These are phyloP conservation scores for Drosophila putrida DNA, from an alignment of 2,888 invertebrate species.

Conservation along the genomic window DNA sequence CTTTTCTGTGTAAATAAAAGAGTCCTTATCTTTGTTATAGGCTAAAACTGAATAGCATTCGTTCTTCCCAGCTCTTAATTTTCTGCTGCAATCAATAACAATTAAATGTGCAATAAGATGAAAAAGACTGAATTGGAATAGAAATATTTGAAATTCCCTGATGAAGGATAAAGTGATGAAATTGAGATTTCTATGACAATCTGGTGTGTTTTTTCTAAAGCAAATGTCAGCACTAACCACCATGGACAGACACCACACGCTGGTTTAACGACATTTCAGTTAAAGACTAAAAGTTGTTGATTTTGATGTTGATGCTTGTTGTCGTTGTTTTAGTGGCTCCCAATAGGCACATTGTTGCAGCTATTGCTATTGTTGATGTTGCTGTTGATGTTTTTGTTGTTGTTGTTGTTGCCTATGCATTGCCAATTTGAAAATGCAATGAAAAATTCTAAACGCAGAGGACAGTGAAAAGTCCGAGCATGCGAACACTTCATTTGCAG, in stretches of 20 bases:
- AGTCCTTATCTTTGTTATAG: too few relatives aligned
- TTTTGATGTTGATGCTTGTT: constrained; percentile 47
- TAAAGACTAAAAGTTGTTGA: constrained; percentile 64
- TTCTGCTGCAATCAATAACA: too few relatives aligned
- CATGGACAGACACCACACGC: constrained; percentile 35
- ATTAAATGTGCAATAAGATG: too few relatives aligned
- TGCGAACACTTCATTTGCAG: constrained; percentile 70
- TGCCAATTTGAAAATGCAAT: constrained; percentile 69
- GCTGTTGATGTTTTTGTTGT: constrained; percentile 28
- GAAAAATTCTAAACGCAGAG: constrained; percentile 63
- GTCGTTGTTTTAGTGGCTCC: constrained; percentile 25
- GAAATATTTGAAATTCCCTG: too few relatives aligned
- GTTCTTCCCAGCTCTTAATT: too few relatives aligned
- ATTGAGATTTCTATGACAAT: too few relatives aligned
- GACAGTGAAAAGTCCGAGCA: constrained; percentile 43
- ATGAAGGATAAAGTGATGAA: too few relatives aligned
- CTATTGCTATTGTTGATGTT: constrained; percentile 36
- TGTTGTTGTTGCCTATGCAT: constrained; percentile 55
- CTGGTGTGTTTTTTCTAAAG: too few relatives aligned
- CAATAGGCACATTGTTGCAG: constrained; percentile 8
- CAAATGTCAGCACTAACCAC: background rate
- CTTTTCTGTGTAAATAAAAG: too few relatives aligned
- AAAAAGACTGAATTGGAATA: too few relatives aligned
- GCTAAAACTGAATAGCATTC: too few relatives aligned
- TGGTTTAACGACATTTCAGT: constrained; percentile 56